Base-by-base conservation (phyloP, 2,888 invertebrate genomes). In the Brenthis daphne region DNA sequence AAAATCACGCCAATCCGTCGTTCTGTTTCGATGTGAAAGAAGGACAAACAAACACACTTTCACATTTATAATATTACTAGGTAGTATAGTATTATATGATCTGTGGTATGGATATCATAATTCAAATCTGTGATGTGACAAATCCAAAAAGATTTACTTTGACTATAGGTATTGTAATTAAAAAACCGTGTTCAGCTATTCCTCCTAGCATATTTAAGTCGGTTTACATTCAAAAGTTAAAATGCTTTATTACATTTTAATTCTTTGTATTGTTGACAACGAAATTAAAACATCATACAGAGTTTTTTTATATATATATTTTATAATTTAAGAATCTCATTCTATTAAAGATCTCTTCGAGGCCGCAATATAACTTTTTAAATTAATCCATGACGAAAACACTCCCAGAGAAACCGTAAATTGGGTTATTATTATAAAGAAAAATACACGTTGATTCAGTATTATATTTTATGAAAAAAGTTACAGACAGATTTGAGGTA, bases 351-450 rank as follows among this genome's bases (percentile, higher is more conserved):
- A 70, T 77, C 75, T 75, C 74, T 74, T 67, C 72, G 73, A 67
- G 75, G 72, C 80, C 84, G 83, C 85, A 88, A 89, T 89, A 82
- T 88, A 88, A 89, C 88, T 89, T 89, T 79, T 79, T 79, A 88
- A 89, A 89, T 89, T 89, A 89, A 88, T 87, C 86, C 87, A 87
- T 85, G 84, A 86, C 78, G 77, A 80, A 80, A 78, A 80, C 82
- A 80, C 76, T 78, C 75, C 70, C 75, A 76, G 74, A 73, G 77
- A 76, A 73, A 75, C 75, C 73, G 75, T 76, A 75, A 75, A 76
- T 75, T 74, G 67, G 69, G 71, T 75, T 76, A 74, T 73, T 71
- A 73, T 73, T 73, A 72, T 65, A 70, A 68, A 71, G 69, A 74
- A 63, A 63, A 63, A 73, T 73, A 73, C 71, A 64, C 70, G 67